Conservation (phyloP, 2,113 vertebrate species). For the Aldabrachelys gigantea region DNA sequence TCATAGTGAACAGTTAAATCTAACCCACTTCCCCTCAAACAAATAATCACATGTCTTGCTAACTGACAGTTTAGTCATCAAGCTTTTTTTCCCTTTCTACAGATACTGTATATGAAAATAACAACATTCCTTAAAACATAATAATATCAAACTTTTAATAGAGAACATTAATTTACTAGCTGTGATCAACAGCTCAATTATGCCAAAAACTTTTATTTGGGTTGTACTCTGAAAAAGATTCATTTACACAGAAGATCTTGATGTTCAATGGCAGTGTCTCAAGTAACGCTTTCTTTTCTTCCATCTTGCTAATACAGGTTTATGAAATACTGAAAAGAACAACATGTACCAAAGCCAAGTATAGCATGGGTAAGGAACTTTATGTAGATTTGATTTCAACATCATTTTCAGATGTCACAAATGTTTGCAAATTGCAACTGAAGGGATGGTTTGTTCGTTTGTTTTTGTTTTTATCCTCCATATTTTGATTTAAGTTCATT, state of each 20-base stretch:
- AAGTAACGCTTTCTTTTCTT: constrained; percentile 32
- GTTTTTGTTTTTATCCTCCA: background rate
- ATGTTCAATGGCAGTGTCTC: background rate
- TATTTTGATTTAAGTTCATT: background rate
- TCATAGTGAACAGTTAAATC: background rate
- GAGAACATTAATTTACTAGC: constrained; percentile 16
- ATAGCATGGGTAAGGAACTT: constrained; percentile 90
- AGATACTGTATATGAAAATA: background rate
- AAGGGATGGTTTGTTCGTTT: background rate
- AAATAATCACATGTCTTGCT: background rate
- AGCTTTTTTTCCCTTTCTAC: background rate
- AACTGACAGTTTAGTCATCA: background rate
- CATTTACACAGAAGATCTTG: background rate
- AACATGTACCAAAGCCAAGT: constrained; percentile 88
- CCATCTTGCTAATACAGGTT: constrained; percentile 79
- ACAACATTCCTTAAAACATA: background rate
- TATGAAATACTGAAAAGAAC: constrained; percentile 95
- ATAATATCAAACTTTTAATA: constrained; percentile 37
- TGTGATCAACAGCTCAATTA: background rate
- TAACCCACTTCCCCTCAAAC: background rate
- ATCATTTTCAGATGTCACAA: background rate
- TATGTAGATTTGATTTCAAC: constrained; percentile 23
- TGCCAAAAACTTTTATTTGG: constrained; percentile 43
- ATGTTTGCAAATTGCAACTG: background rate
- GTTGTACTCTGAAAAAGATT: constrained; percentile 14